Base-by-base conservation (phyloP, 2,888 invertebrate genomes). In the Eurois occulta region DNA sequence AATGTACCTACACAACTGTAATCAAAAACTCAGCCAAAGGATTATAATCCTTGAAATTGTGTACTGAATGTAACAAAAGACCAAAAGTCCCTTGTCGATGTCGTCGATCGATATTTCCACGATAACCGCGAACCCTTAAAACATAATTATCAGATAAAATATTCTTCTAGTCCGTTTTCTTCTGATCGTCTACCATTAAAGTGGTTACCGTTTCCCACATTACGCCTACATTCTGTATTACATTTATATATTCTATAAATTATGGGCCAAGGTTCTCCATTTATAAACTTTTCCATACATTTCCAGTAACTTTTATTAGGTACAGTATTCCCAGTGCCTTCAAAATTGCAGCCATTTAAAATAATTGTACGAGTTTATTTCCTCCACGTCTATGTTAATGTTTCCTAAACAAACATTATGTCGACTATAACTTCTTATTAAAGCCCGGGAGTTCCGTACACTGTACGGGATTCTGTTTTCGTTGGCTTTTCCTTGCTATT, bases 311-410 rank as follows among this genome's bases (percentile, higher is more conserved):
- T 86, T 80, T 80, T 80, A 86, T 85, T 84, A 72, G 52, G 65
- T 80, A 71, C 65, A 72, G 80, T 76, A 78, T 84, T 78, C 62
- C 75, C 78, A 64, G 86, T 72, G 58, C 64, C 70, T 83, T 74
- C 78, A 87, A 84, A 86, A 85, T 85, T 78, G 85, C 76, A 72
- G 62, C 74, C 72, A 84, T 86, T 85, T 75, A 81, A 87, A 87
- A 87, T 87, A 86, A 86, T 87, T 87, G 85, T 78, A 84, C 76
- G 83, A 77, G 58, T 84, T 80, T 86, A 87, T 86, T 86, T 87
- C 85, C 87, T 87, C 72, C 85, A 87, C 78, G 81, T 87, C 85
- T 87, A 84, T 85, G 85, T 87, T 86, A 86, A 86, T 87, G 85
- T 77, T 84, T 75, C 81, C 76, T 81, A 84, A 83, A 85, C 78